Percentiles rank a stretch among this genome's conserved stretches.
phyloP scores from a whole-genome alignment of 2,888 invertebrate species.

The Bruchidius siliquastri region DNA sequence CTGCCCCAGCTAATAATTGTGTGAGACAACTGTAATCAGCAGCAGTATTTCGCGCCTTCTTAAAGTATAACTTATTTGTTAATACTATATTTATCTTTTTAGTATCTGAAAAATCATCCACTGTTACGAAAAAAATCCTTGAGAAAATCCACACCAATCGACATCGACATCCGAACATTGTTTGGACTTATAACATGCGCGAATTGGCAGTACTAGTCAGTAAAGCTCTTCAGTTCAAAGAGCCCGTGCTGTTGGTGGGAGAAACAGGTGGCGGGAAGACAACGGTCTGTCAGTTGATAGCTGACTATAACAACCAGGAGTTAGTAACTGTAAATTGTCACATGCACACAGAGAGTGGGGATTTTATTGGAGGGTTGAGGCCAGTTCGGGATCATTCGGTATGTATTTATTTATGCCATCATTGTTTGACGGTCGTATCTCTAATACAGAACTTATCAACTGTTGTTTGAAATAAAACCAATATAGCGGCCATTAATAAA shows the following conservation, averaged over 20 bases:
- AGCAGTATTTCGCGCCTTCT: too few species aligned
- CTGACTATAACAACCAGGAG: slow-evolving; percentile 61
- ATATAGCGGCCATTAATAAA: too few species aligned
- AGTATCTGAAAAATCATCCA: slow-evolving; percentile 63
- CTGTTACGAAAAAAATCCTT: slow-evolving; percentile 69
- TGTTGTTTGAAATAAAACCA: too few species aligned
- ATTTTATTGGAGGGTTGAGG: slow-evolving; percentile 92
- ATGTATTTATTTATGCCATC: slow-evolving; percentile 17
- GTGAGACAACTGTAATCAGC: too few species aligned
- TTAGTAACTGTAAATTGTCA: slow-evolving; percentile 92
- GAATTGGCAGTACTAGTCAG: slow-evolving; percentile 70
- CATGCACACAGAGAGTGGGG: slow-evolving; percentile 97
- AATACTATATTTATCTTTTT: too few species aligned
- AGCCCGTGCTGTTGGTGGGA: slow-evolving; percentile 93
- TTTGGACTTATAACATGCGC: slow-evolving; percentile 93
- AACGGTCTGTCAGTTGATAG: slow-evolving; percentile 86
- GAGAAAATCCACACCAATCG: slow-evolving; percentile 57
- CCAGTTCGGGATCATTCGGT: slow-evolving; percentile 67
- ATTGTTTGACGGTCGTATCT: slow-evolving; percentile 1
- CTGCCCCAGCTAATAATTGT: too few species aligned
- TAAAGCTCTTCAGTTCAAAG: slow-evolving; percentile 84
- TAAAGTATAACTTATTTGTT: too few species aligned
- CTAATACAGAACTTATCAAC: too few species aligned
- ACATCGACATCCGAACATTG: slow-evolving; percentile 70
- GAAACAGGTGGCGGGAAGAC: slow-evolving; percentile 99